These are phyloP conservation scores for Falcunculus frontatus DNA, from an alignment of 2,113 vertebrate species.

Conservation along the genomic window DNA sequence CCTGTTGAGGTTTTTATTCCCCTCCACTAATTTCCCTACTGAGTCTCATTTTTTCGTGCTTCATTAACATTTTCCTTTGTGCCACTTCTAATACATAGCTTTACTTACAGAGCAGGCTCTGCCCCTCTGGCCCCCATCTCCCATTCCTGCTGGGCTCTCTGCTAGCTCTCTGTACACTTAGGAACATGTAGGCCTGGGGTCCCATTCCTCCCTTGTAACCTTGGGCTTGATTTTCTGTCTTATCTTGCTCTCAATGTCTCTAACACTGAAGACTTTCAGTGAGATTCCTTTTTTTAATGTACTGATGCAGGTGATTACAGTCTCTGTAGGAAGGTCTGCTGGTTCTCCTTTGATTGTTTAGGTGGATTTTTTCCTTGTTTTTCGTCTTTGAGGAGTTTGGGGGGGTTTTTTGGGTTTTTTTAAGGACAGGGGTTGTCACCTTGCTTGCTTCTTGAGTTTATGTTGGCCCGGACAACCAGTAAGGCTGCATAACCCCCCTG, in stretches of 20 bases:
- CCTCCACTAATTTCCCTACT: not conserved
- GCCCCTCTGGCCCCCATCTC: not conserved
- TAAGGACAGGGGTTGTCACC: not conserved
- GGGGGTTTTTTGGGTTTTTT: not conserved
- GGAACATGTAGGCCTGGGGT: not conserved
- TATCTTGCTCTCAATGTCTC: fast-evolving
- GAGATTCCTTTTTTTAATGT: not conserved
- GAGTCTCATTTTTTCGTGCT: not conserved
- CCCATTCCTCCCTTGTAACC: not conserved
- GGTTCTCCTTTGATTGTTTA: not conserved
- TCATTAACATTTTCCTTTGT: not conserved
- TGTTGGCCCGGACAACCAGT: not conserved
- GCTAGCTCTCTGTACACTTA: fast-evolving
- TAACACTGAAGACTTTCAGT: not conserved
- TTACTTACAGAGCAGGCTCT: conserved; percentile 1
- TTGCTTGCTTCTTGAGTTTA: not conserved
- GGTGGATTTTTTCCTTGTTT: not conserved
- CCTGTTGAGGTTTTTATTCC: not conserved
- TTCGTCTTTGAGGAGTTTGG: not conserved
- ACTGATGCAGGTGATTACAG: not conserved
- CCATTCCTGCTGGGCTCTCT: not conserved
- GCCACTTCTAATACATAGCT: not conserved
- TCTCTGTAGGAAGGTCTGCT: not conserved
- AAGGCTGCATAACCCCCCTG: not conserved
- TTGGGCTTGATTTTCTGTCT: not conserved